These are phyloP conservation scores for Epizoanthus stellaris DNA, from an alignment of 92 coral and sea anemone species.

Conservation along the genomic window DNA sequence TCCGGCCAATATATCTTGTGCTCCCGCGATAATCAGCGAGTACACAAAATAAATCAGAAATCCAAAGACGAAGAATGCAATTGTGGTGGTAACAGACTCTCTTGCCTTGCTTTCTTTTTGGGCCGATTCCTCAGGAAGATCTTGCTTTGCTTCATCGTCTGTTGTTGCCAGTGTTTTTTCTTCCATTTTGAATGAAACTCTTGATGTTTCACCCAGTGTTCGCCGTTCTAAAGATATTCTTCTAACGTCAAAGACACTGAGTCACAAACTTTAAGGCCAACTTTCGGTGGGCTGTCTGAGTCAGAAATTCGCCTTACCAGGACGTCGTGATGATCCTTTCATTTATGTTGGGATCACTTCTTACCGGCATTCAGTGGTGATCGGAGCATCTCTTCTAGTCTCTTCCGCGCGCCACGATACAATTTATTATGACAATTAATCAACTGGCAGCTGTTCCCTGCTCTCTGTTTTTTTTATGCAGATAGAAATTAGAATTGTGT, in stretches of 20 bases:
- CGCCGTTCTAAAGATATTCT: not conserved
- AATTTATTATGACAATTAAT: not conserved
- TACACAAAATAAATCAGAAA: slow-evolving; percentile 82
- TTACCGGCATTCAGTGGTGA: too few species aligned
- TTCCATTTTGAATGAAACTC: slow-evolving; percentile 7
- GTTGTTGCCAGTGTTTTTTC: not conserved
- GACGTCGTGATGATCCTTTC: too few species aligned
- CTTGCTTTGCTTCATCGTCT: slow-evolving; percentile 26
- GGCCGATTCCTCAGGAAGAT: not conserved
- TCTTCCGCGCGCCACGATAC: not conserved
- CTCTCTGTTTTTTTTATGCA: not conserved
- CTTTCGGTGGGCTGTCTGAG: too few species aligned
- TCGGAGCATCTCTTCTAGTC: too few species aligned
- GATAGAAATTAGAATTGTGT: not conserved
- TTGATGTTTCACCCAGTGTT: not conserved
- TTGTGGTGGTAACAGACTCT: slow-evolving; percentile 40
- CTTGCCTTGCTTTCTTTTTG: not conserved
- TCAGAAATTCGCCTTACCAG: too few species aligned
- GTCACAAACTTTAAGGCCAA: too few species aligned
- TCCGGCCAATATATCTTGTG: slow-evolving; percentile 86
- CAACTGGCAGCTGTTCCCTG: slow-evolving; percentile 1
- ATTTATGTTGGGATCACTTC: too few species aligned
- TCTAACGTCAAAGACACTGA: too few species aligned
- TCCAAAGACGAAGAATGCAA: slow-evolving; percentile 84
- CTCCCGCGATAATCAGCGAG: slow-evolving; percentile 85